phyloP scores from a whole-genome alignment of 2,888 invertebrate species.

The Limulus polyphemus region DNA sequence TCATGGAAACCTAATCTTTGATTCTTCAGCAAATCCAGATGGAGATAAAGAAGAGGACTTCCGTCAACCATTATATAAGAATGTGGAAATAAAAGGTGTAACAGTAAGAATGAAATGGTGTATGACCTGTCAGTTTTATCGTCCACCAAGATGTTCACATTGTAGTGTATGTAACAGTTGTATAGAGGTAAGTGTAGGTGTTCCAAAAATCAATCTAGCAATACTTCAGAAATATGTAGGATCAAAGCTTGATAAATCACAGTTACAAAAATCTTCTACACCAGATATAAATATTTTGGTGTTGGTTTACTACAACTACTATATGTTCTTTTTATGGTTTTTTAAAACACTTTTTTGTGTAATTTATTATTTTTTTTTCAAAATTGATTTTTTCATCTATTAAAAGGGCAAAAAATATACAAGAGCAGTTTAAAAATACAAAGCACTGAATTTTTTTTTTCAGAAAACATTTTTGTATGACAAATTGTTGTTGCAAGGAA shows the following conservation, averaged over 20 bases:
- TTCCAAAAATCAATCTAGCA: not conserved
- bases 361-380: no score
- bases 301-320: no score
- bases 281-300: no score
- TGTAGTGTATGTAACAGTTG: constrained; percentile 99
- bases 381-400: no score
- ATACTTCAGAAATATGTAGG: not conserved
- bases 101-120: constrained; percentile 99
- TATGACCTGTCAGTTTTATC: constrained; percentile 97
- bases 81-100: constrained; percentile 94
- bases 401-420: no score
- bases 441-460: no score
- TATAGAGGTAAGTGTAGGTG: constrained; percentile 53
- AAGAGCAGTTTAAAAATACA: no score
- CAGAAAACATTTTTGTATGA: no score
- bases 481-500: no score
- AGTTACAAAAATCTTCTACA: not conserved
- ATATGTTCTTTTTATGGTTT: no score
- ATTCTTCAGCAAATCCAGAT: constrained; percentile 68
- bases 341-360: no score
- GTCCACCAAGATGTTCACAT: constrained; percentile 97
- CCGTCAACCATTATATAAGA: constrained; percentile 88
- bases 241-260: constrained; percentile 28
- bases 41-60: constrained; percentile 93
- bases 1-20: not conserved